A percentile compares a stretch with the other conserved stretches of the same genome.
Conservation (phyloP, 2,888 invertebrate genomes). For the Horisme vitalbata region DNA sequence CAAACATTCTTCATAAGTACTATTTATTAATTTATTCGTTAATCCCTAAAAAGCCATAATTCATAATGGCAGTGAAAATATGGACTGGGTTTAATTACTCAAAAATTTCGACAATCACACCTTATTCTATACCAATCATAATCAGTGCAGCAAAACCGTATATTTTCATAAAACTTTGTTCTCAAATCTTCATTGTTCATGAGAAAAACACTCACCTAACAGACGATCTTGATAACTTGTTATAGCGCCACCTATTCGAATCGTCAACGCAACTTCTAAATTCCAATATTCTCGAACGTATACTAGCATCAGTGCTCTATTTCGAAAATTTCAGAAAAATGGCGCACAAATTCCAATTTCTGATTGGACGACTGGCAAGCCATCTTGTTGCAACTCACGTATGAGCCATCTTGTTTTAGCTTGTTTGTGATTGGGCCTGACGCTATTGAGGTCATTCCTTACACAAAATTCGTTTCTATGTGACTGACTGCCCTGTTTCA, state of each 20-base stretch:
- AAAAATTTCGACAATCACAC: conserved; percentile 1
- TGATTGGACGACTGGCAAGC: conserved; percentile 10
- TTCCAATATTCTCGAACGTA: too few species aligned
- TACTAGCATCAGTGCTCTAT: too few species aligned
- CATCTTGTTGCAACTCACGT: conserved; percentile 13
- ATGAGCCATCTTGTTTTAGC: conserved; percentile 11
- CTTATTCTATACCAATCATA: neutral
- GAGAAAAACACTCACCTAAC: too few species aligned
- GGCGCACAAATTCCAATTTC: neutral
- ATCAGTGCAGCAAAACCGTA: conserved; percentile 15
- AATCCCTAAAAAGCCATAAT: neutral
- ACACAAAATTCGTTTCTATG: conserved; percentile 15
- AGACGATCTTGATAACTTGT: too few species aligned
- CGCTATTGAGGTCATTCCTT: neutral
- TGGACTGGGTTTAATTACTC: neutral
- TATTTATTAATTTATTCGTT: too few species aligned
- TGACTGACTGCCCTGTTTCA: conserved; percentile 37
- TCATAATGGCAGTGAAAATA: conserved; percentile 13
- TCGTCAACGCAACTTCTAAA: too few species aligned
- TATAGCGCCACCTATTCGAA: too few species aligned
- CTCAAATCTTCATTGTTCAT: neutral
- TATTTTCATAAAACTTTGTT: conserved; percentile 13
- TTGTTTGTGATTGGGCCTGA: neutral
- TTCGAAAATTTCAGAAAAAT: too few species aligned
- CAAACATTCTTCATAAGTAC: neutral